A percentile compares a stretch with the other conserved stretches of the same genome.
Conservation (phyloP, 2,888 invertebrate species). For the Zelleria hepariella region DNA sequence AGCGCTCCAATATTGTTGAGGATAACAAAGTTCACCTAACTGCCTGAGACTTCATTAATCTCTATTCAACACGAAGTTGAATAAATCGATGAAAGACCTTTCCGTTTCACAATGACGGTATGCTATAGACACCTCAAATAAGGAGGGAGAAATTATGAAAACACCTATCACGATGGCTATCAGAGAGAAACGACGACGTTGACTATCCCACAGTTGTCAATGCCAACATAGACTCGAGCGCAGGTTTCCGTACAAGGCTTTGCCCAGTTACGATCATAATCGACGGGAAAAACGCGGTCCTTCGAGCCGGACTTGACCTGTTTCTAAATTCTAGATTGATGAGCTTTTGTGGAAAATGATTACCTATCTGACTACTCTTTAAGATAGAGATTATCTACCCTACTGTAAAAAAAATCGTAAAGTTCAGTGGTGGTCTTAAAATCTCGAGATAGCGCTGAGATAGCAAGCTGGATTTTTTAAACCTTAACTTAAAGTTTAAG, state of each 20-base stretch:
- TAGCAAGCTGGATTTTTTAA: background rate
- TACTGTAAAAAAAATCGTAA: background rate
- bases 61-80: background rate
- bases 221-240: conserved; percentile 35
- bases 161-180: conserved; percentile 54
- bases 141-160: conserved; percentile 54
- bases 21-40: background rate
- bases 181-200: conserved; percentile 35
- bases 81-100: background rate
- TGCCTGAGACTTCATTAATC: background rate
- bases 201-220: conserved; percentile 67
- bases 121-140: conserved; percentile 25
- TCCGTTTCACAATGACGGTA: conserved; percentile 6
- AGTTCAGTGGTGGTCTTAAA: background rate
- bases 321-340: conserved; percentile 16
- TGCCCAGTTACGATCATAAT: conserved; percentile 50
- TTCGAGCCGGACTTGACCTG: conserved; percentile 62
- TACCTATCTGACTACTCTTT: too few species aligned
- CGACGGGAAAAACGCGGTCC: conserved; percentile 56
- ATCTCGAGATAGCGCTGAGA: background rate
- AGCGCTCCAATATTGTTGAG: background rate
- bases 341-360: background rate
- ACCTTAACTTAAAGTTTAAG: background rate
- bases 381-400: background rate
- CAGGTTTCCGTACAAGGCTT: conserved; percentile 64